These are phyloP conservation scores for Scaptomyza cyrtandrae DNA, from an alignment of 2,888 invertebrate genomes.

Conservation along the genomic window DNA sequence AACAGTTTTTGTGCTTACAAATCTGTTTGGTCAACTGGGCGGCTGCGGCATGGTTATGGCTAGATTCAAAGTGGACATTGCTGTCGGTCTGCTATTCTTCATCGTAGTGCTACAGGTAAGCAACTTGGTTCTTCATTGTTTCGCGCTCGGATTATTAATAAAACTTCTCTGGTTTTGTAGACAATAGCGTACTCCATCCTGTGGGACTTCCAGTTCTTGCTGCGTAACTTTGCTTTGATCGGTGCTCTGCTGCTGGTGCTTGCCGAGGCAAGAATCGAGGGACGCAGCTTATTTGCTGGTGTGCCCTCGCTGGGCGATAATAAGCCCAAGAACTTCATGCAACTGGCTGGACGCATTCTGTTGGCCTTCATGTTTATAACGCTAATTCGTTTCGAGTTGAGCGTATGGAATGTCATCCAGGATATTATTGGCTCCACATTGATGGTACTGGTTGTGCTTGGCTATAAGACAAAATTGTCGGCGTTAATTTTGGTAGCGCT, in stretches of 20 bases:
- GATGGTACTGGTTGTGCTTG: conserved; percentile 98
- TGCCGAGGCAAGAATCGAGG: conserved; percentile 98
- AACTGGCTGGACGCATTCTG: conserved; percentile 96
- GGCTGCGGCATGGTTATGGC: conserved; percentile 98
- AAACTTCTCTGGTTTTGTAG: conserved; percentile 84
- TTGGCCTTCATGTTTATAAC: conserved; percentile 99
- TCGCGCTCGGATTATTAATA: background rate
- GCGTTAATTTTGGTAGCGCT: conserved; percentile 96
- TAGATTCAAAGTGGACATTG: conserved; percentile 95
- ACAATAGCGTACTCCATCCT: conserved; percentile 98
- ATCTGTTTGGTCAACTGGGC: conserved; percentile 97
- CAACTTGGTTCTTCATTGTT: background rate
- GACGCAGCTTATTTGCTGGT: conserved; percentile 97
- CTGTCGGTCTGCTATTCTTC: conserved; percentile 96
- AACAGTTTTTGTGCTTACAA: conserved; percentile 96
- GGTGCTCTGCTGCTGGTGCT: conserved; percentile 98
- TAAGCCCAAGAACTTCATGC: conserved; percentile 98
- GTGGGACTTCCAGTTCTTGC: conserved; percentile 98
- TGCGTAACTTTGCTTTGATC: conserved; percentile 97
- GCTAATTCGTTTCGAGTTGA: conserved; percentile 95
- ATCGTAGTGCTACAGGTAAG: conserved; percentile 97
- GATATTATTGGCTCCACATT: conserved; percentile 96
- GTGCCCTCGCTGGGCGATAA: conserved; percentile 96
- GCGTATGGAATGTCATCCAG: conserved; percentile 95
- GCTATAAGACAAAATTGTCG: conserved; percentile 99